These are phyloP conservation scores for Labroides dimidiatus DNA, from an alignment of 2,797 vertebrate species.

Conservation along the genomic window DNA sequence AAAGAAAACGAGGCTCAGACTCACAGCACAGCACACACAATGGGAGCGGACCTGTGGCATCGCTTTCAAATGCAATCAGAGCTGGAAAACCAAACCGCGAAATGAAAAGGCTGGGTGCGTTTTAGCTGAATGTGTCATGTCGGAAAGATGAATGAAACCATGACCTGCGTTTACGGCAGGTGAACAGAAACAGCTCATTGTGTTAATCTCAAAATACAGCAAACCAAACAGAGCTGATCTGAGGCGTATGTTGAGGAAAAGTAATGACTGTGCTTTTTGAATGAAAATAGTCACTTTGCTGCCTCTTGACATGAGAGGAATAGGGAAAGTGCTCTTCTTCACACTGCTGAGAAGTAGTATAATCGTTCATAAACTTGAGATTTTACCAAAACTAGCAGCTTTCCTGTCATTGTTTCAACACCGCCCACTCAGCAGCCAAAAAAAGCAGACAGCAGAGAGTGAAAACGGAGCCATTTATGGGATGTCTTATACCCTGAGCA, in stretches of 20 bases:
- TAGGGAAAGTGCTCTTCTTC: constrained; percentile 53
- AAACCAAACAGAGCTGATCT: constrained; percentile 29
- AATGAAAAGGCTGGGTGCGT: constrained; percentile 54
- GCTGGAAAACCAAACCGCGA: constrained; percentile 47
- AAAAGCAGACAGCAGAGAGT: constrained; percentile 64
- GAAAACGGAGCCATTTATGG: constrained; percentile 79
- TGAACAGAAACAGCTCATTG: constrained; percentile 26
- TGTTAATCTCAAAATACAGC: constrained; percentile 36
- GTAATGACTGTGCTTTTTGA: constrained; percentile 34
- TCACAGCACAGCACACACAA: constrained; percentile 61
- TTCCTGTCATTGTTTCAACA: constrained; percentile 77
- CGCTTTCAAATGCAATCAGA: constrained; percentile 76
- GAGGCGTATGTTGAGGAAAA: constrained; percentile 30
- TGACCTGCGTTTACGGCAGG: constrained; percentile 62
- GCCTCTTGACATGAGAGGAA: constrained; percentile 65
- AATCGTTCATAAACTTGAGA: constrained; percentile 79
- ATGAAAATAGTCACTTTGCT: constrained; percentile 66
- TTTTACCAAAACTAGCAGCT: constrained; percentile 81
- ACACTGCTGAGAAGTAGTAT: constrained; percentile 64
- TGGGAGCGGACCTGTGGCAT: constrained; percentile 73
- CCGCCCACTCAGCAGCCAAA: constrained; percentile 68
- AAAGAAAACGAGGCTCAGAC: constrained; percentile 64
- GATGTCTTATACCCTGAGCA: constrained; percentile 65
- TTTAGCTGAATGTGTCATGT: constrained; percentile 54
- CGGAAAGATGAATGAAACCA: constrained; percentile 52